Evolutionary conservation across 1,140 invertebrate genomes (phyloP), one percentile per base, ranked within the genome.

Genomic region (Drosophila varians): DNA sequence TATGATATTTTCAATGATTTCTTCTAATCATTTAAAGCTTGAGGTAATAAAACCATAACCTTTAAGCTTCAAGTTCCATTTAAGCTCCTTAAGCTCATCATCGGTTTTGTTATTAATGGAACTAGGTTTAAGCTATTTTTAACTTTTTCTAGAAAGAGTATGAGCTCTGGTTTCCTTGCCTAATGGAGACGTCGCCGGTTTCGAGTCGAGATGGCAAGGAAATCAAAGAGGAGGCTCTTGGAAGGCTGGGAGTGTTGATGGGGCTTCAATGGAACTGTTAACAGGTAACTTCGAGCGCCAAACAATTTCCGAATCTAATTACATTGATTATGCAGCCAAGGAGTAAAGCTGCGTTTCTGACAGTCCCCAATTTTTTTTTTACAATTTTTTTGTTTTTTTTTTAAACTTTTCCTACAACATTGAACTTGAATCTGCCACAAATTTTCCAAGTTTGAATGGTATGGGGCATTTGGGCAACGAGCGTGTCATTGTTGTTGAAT

Each of bases 291-390:
- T 57, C 43, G 54, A 73, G 61, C 45, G 40, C 46, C 57, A 74
- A 82, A 77, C 75, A 75, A 86, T 74, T 84, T 86, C 72, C 72
- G 66, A 76, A 73, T 86, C 77, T 84, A 76, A 86, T 86, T 86
- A 79, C 66, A 64, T 78, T 84, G 75, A 84, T 83, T 74, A 84
- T 60, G 71, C 60, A 65, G 38, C 60, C 51, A 47, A 74, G 28
- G 40, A 31, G 51, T 16, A 19, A 49, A 53, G 47, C 23, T 28
- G 26, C 58, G 26, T 12, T 51, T n/a, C n/a, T n/a, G n/a, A n/a
- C n/a, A n/a, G n/a, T n/a, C n/a, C n/a, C n/a, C n/a, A n/a, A n/a
- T n/a, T n/a, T n/a, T n/a, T n/a, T n/a, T n/a, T n/a, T n/a, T n/a
- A n/a, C n/a, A n/a, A n/a, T n/a, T n/a, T n/a, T n/a, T n/a, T n/a